A percentile compares a stretch with the other conserved stretches of the same genome.
phyloP scores from a whole-genome alignment of 1,140 invertebrate species.

The Drosophila nigrodunni region DNA sequence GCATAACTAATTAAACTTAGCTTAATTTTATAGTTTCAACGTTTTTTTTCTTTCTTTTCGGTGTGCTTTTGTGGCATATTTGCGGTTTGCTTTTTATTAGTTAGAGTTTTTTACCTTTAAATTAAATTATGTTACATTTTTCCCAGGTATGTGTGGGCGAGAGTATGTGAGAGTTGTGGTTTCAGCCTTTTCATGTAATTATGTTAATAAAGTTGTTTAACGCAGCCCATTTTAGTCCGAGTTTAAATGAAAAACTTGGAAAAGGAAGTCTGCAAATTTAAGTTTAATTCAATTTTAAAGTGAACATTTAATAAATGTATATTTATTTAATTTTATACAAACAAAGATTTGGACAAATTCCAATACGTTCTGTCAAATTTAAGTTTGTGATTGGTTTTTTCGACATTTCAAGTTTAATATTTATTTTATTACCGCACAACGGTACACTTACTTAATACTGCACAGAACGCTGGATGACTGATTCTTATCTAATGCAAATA shows the following conservation, averaged over 20 bases:
- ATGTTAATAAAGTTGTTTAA: constrained; percentile 1
- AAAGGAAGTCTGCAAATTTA: neutral
- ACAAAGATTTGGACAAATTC: too few species aligned
- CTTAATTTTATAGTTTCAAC: constrained; percentile 31
- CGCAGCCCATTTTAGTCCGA: neutral
- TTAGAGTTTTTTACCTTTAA: constrained; percentile 14
- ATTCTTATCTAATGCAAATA: neutral
- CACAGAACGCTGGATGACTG: neutral
- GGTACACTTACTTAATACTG: neutral
- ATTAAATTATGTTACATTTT: constrained; percentile 20
- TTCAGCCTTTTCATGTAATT: constrained; percentile 14
- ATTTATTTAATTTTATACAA: neutral
- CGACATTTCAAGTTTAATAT: neutral
- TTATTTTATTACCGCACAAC: neutral
- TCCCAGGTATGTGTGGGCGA: neutral
- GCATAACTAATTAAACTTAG: constrained; percentile 39
- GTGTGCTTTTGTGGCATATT: constrained; percentile 25
- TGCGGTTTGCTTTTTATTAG: constrained; percentile 25
- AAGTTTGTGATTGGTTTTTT: neutral
- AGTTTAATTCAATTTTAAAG: neutral
- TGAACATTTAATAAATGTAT: neutral
- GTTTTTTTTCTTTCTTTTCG: constrained; percentile 12
- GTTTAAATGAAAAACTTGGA: too few species aligned
- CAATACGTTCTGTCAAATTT: neutral
- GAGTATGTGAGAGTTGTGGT: constrained; percentile 10